Base-by-base conservation (phyloP, 1,140 invertebrate species). In the Magallana ariakensis region DNA sequence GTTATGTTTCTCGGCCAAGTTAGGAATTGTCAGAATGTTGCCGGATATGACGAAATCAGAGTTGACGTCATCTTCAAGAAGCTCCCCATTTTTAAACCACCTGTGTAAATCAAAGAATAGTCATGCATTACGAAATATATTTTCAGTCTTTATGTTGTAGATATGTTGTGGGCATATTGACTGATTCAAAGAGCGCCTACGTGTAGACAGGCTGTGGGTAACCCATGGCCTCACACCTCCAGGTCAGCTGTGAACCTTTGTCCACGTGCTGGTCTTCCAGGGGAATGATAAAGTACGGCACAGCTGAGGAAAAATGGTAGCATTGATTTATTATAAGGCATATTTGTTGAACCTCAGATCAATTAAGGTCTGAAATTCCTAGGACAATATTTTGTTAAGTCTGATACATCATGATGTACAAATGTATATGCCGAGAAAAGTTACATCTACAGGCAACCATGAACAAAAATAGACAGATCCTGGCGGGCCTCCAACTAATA, bases 221-320 rank as follows among this genome's bases (percentile, higher is more conserved):
- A 7, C 85, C 98, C 95, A 98, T 98, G 0, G 98, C 98, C 95
- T 99, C 98, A 95, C 98, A 99, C 55, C 97, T 98, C 97, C 98
- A 99, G 0, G 97, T 97, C 2, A 99, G 94, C 91, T 97, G 96
- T 87, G 96, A 96, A n/a, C 93, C 95, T 89, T 97, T 97, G 92
- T 99, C 98, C 92, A 98, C 96, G 92, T 99, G 97, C 94, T 98
- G 97, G 93, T 99, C 96, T 26, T 96, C 95, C 0, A 99, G 94
- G 0, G 97, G 97, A 90, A 98, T 98, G 0, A 98, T 98, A 92
- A 99, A 99, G 92, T 98, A 97, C 4, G 98, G 98, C 88, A 97
- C 96, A 87, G 98, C 98, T 96, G 89, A 81, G 94, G 86, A 91
- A 89, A 80, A 46, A 46, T 46, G 33, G 33, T 46, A 46, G 33